phyloP scores from a whole-genome alignment of 2,888 invertebrate species.

The Ichneumoninae sp. region DNA sequence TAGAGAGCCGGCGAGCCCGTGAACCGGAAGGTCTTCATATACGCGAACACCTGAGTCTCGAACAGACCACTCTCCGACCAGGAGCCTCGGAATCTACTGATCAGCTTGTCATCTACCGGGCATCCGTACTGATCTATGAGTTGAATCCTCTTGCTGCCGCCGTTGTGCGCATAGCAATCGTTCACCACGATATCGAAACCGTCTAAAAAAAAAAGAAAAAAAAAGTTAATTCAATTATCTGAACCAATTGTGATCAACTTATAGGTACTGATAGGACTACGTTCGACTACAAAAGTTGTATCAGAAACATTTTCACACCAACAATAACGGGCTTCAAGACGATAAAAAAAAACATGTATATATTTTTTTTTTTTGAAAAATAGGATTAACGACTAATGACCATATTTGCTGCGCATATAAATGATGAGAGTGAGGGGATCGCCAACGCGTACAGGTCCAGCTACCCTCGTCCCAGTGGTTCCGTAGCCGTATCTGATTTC shows the following conservation, averaged over 20 bases:
- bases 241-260: not conserved
- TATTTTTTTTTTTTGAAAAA: conserved; percentile 23
- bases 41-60: conserved; percentile 97
- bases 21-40: conserved; percentile 97
- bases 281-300: conserved; percentile 31
- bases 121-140: conserved; percentile 97
- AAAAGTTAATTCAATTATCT: no score
- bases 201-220: conserved; percentile 86
- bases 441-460: conserved; percentile 95
- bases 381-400: conserved; percentile 84
- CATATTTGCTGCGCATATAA: conserved; percentile 97
- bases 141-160: conserved; percentile 95
- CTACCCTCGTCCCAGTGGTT: conserved; percentile 92
- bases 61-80: conserved; percentile 96
- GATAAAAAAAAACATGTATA: not conserved
- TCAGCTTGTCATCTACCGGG: conserved; percentile 96
- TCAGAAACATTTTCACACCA: not conserved
- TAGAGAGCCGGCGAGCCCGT: conserved; percentile 97
- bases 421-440: conserved; percentile 96
- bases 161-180: conserved; percentile 97
- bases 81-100: conserved; percentile 96
- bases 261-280: not conserved
- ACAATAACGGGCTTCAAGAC: no score
- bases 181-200: conserved; percentile 98
- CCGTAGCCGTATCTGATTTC: conserved; percentile 97